Percentiles rank a stretch among this genome's conserved stretches.
These are phyloP conservation scores for Poeciliopsis gracilis DNA, from an alignment of 2,797 vertebrate species.

Conservation along the genomic window DNA sequence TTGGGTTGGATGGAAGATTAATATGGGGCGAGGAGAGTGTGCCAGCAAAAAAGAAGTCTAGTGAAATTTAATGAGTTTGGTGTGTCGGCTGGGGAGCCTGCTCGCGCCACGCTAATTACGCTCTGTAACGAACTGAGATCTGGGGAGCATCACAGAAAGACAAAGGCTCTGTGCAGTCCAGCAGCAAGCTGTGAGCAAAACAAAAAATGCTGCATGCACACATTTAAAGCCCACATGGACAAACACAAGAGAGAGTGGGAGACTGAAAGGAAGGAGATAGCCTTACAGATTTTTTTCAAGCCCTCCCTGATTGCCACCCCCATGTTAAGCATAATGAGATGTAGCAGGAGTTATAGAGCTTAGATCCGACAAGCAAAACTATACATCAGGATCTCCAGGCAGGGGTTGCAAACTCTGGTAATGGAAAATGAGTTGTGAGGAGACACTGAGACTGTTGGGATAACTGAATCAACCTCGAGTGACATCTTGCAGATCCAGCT, in stretches of 20 bases:
- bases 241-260: slow-evolving; percentile 16
- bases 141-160: slow-evolving; percentile 69
- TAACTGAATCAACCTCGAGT: slow-evolving; percentile 66
- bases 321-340: slow-evolving; percentile 62
- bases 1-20: slow-evolving; percentile 73
- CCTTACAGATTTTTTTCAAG: slow-evolving; percentile 24
- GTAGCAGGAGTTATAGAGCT: slow-evolving; percentile 44
- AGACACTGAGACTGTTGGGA: slow-evolving; percentile 40
- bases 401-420: slow-evolving; percentile 21
- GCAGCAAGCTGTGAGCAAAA: slow-evolving; percentile 47
- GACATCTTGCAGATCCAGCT: slow-evolving; percentile 48
- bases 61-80: slow-evolving; percentile 81
- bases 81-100: slow-evolving; percentile 71
- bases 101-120: slow-evolving; percentile 75
- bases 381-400: slow-evolving; percentile 52
- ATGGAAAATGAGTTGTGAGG: slow-evolving; percentile 45
- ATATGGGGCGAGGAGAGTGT: slow-evolving; percentile 67
- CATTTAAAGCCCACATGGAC: slow-evolving; percentile 54
- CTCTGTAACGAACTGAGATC: slow-evolving; percentile 74
- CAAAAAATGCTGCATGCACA: slow-evolving; percentile 63
- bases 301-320: slow-evolving; percentile 40
- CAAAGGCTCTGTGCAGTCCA: slow-evolving; percentile 70
- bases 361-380: slow-evolving; percentile 46
- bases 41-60: slow-evolving; percentile 67
- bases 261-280: slow-evolving; percentile 35